Percentiles rank a stretch among this genome's conserved stretches.
These are phyloP conservation scores for Mico argentatus DNA, from an alignment of 2,797 vertebrate species.

Conservation along the genomic window DNA sequence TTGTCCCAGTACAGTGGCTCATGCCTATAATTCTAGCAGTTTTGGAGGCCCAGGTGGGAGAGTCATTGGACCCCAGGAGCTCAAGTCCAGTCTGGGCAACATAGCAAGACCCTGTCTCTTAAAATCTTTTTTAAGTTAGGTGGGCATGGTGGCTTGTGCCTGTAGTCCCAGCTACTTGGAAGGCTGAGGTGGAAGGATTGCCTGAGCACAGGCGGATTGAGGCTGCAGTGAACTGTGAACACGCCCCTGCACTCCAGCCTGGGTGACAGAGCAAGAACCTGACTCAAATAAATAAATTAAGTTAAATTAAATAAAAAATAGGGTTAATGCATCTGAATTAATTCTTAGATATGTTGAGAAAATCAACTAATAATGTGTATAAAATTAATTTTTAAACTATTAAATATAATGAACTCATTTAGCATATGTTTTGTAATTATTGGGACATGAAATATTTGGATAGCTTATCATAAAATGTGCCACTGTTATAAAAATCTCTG, in stretches of 20 bases:
- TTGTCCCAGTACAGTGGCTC: background rate
- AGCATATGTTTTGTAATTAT: background rate
- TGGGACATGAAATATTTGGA: background rate
- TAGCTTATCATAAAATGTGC: background rate
- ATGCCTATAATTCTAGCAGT: background rate
- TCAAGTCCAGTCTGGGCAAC: background rate
- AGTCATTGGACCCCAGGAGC: background rate
- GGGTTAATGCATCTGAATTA: background rate
- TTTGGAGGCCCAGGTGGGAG: background rate
- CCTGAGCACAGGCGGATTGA: background rate
- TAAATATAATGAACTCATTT: constrained; percentile 5
- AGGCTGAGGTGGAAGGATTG: background rate
- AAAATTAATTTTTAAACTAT: constrained; percentile 10
- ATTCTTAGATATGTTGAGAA: background rate
- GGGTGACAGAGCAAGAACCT: background rate
- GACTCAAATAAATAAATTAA: background rate
- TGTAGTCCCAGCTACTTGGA: background rate
- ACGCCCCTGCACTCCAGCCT: background rate
- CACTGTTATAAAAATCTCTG: background rate
- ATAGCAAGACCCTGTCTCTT: background rate
- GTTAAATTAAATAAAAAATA: background rate
- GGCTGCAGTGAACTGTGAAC: background rate
- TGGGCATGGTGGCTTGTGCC: background rate
- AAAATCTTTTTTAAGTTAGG: background rate
- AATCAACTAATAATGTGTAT: background rate